Percentiles rank a stretch among this genome's conserved stretches.
phyloP scores from a whole-genome alignment of 2,888 invertebrate genomes.

The Latrodectus elegans region DNA sequence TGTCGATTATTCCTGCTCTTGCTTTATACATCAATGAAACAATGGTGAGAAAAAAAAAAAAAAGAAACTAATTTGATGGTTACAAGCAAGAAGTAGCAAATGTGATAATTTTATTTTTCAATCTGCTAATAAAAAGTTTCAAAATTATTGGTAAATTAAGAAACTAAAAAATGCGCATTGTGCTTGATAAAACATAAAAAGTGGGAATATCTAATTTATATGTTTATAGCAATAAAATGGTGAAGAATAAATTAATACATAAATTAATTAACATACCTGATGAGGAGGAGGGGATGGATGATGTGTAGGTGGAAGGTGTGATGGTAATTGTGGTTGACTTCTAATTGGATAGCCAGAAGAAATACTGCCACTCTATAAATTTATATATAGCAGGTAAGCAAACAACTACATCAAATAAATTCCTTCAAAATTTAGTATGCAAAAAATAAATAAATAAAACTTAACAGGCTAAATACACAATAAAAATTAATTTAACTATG shows the following conservation, averaged over 20 bases:
- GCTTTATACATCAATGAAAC: too few relatives aligned
- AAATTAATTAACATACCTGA: conserved; percentile 35
- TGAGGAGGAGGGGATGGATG: conserved; percentile 46
- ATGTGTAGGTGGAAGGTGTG: conserved; percentile 71
- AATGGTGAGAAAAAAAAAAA: too few relatives aligned
- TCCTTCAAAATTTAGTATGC: neutral
- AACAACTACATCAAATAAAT: neutral
- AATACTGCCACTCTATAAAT: conserved; percentile 83
- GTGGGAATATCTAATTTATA: too few relatives aligned
- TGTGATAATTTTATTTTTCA: too few relatives aligned
- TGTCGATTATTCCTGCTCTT: too few relatives aligned
- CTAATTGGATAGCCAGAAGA: conserved; percentile 89
- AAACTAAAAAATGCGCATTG: too few relatives aligned
- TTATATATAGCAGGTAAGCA: neutral
- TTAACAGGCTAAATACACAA: neutral
- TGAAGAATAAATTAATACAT: neutral
- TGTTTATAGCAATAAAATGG: too few relatives aligned
- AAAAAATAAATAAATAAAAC: neutral
- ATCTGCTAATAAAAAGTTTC: too few relatives aligned
- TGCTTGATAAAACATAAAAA: too few relatives aligned
- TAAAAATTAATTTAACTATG: neutral
- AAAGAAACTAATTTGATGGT: too few relatives aligned
- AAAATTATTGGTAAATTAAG: too few relatives aligned
- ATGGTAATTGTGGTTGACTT: conserved; percentile 77
- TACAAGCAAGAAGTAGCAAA: too few relatives aligned